Evolutionary conservation across 2,888 invertebrate species (phyloP), one percentile per base, ranked within the genome.

Genomic region (Tachina fera): DNA sequence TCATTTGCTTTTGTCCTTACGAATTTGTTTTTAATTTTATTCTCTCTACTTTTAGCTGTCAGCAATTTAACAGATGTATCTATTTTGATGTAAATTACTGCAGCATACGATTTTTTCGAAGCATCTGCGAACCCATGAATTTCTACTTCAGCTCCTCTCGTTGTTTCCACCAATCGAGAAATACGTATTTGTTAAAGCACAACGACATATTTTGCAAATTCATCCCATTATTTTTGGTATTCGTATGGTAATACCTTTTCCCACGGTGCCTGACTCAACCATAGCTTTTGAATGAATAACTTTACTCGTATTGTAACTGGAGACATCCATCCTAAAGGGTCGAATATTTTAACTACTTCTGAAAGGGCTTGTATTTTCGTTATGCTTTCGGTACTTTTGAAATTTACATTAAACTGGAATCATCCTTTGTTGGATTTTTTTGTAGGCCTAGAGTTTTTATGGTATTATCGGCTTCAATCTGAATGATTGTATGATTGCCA

Each of bases 121-220:
- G 53, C 53, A 53, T 53, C 53, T 53, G 53, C 6, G 14, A 53
- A 53, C 16, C 16, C 53, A 53, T 53, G 53, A 53, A 53, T n/a
- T 19, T 53, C 53, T 10, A 53, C 3, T 16, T 53, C 53, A 16
- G 8, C 1, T 53, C 19, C 19, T 16, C 9, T 16, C 14, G 4
- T 53, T 22, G 22, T 22, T 22, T 22, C 22, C 22, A 22, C 22
- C 22, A 1, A 22, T 22, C 22, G 22, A 22, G 53, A 3, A 8
- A 53, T 19, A 16, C 16, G n/a, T 13, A 53, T 53, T 53, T 19
- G 8, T 53, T 53, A 16, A 16, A 22, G 9, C 19, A 19, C 31
- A 31, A 31, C 31, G 31, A 53, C 19, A 19, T 19, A 0, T 4
- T 16, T 53, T 53, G 19, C 19, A 53, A 31, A 31, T 6, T 5